Percentiles rank a stretch among this genome's conserved stretches.
Conservation (phyloP, 2,113 vertebrate species). For the Numenius arquata region DNA sequence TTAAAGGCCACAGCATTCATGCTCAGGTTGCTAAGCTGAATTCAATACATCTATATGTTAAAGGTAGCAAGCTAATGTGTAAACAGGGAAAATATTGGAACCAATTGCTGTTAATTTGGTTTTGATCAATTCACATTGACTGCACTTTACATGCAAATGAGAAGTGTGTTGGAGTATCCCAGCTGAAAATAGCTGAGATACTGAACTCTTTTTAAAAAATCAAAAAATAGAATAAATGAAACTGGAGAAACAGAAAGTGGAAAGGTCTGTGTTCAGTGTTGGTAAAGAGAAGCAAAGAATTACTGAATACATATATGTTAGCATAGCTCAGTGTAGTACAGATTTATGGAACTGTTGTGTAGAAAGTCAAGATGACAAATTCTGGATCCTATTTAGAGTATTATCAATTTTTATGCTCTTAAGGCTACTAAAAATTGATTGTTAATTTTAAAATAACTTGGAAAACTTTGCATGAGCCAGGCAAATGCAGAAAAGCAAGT, state of each 20-base stretch:
- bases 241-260: not conserved
- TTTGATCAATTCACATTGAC: constrained; percentile 94
- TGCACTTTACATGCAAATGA: constrained; percentile 94
- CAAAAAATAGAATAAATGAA: not conserved
- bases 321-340: not conserved
- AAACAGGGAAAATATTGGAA: constrained; percentile 91
- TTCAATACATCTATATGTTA: constrained; percentile 91
- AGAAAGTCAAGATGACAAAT: not conserved
- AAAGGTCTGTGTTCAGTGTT: not conserved
- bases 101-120: constrained; percentile 92
- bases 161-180: constrained; percentile 32
- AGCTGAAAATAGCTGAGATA: constrained; percentile 35
- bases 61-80: constrained; percentile 82
- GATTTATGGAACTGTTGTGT: not conserved
- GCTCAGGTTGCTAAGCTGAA: constrained; percentile 93
- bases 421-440: not conserved
- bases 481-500: not conserved
- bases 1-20: constrained; percentile 82
- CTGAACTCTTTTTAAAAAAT: constrained; percentile 18
- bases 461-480: not conserved
- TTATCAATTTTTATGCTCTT: not conserved
- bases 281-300: not conserved
- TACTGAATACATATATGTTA: not conserved
- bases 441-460: not conserved
- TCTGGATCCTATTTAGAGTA: not conserved